Evolutionary conservation across 2,888 invertebrate genomes (phyloP).

Genomic region (Disparrhopalites patrizii): DNA sequence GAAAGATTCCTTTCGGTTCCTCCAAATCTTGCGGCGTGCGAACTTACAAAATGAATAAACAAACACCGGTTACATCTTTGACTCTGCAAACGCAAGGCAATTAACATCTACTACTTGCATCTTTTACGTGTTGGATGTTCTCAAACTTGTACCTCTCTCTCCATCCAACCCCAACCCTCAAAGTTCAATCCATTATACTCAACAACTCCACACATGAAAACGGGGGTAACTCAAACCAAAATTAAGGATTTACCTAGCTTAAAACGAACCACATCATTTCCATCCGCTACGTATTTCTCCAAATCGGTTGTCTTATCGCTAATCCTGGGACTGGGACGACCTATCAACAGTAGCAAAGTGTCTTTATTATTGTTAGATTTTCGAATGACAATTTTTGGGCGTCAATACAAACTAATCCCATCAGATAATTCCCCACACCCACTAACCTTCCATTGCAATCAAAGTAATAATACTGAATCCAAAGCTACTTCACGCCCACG

Average conservation of each 20-base stretch:
- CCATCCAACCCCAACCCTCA: too few relatives aligned
- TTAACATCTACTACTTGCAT: constrained; percentile 20
- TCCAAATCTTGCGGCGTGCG: constrained; percentile 63
- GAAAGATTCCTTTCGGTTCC: constrained; percentile 63
- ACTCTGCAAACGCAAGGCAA: too few relatives aligned
- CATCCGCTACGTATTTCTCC: constrained; percentile 55
- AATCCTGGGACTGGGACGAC: constrained; percentile 38
- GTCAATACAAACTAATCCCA: too few relatives aligned
- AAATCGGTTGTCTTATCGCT: constrained; percentile 32
- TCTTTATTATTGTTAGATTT: neutral
- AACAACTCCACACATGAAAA: too few relatives aligned
- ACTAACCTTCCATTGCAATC: neutral
- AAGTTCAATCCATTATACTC: too few relatives aligned
- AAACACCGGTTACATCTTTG: too few relatives aligned
- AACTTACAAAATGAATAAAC: constrained; percentile 52
- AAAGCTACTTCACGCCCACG: too few relatives aligned
- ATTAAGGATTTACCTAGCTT: constrained; percentile 56
- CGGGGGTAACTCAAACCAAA: too few relatives aligned
- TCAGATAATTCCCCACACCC: too few relatives aligned
- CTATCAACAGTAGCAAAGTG: constrained; percentile 5
- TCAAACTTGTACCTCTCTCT: neutral
- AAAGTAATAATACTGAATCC: too few relatives aligned
- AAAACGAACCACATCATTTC: constrained; percentile 59
- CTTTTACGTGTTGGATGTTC: neutral
- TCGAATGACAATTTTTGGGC: neutral